These are phyloP conservation scores for Meta bourneti DNA, from an alignment of 2,888 invertebrate species.

Conservation along the genomic window DNA sequence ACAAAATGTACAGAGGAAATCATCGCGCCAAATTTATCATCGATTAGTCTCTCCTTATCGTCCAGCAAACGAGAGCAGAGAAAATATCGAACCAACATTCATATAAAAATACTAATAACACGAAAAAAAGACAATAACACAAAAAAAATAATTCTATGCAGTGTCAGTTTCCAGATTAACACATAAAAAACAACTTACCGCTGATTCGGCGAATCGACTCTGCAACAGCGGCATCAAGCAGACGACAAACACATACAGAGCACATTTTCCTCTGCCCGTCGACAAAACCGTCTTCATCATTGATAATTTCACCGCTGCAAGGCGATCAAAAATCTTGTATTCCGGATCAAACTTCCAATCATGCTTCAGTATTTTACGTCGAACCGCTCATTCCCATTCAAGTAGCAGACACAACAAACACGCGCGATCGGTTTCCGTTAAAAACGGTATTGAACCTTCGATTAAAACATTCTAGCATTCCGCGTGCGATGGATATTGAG, in stretches of 20 bases:
- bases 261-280: neutral
- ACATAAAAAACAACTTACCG: constrained; percentile 56
- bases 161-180: neutral
- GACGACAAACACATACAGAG: constrained; percentile 30
- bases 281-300: constrained; percentile 18
- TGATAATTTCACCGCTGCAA: constrained; percentile 15
- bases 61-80: no score
- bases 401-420: constrained; percentile 34
- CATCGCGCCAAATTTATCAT: no score
- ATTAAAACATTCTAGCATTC: neutral
- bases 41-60: no score
- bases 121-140: neutral
- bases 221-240: constrained; percentile 23
- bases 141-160: neutral
- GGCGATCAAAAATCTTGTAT: neutral
- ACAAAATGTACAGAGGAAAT: no score
- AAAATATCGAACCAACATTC: no score
- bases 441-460: no score
- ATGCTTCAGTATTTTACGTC: constrained; percentile 21
- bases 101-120: no score
- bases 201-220: constrained; percentile 39
- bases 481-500: constrained; percentile 6
- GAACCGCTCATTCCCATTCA: constrained; percentile 3
- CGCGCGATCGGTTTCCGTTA: neutral
- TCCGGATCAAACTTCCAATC: neutral